Evolutionary conservation across 2,113 vertebrate genomes (phyloP).

Genomic region (Pholis gunnellus): DNA sequence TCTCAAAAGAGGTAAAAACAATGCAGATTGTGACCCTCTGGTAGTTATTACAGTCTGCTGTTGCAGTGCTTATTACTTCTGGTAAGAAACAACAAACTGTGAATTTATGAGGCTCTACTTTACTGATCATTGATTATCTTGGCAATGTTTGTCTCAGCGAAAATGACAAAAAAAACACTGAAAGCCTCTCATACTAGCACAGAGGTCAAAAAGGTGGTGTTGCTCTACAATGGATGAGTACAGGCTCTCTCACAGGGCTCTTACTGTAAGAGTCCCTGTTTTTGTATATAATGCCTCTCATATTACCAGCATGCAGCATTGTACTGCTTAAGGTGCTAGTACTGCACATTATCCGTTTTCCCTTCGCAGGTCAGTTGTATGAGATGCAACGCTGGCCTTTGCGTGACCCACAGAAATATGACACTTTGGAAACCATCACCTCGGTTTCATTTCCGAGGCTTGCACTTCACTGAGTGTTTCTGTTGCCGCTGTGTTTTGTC

Average conservation of each 20-base stretch:
- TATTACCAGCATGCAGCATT: slow-evolving; percentile 53
- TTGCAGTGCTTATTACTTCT: background rate
- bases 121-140: slow-evolving; percentile 56
- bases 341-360: slow-evolving; percentile 54
- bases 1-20: slow-evolving; percentile 12
- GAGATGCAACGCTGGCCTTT: slow-evolving; percentile 56
- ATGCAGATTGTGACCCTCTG: background rate
- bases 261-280: slow-evolving; percentile 35
- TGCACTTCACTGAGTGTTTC: slow-evolving; percentile 35
- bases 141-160: slow-evolving; percentile 34
- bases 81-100: slow-evolving; percentile 30
- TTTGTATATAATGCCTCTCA: slow-evolving; percentile 51
- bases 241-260: slow-evolving; percentile 20
- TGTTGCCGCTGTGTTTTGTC: slow-evolving; percentile 55
- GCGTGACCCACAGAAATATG: slow-evolving; percentile 70
- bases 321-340: slow-evolving; percentile 44
- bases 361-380: slow-evolving; percentile 44
- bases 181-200: slow-evolving; percentile 30
- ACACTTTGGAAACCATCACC: slow-evolving; percentile 60
- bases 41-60: background rate
- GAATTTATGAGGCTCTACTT: slow-evolving; percentile 31
- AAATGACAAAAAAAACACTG: slow-evolving; percentile 33
- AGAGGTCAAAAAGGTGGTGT: slow-evolving; percentile 34
- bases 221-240: background rate
- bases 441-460: slow-evolving; percentile 52